A percentile compares a stretch with the other conserved stretches of the same genome.
These are phyloP conservation scores for Spisula solida DNA, from an alignment of 2,888 invertebrate species.

Conservation along the genomic window DNA sequence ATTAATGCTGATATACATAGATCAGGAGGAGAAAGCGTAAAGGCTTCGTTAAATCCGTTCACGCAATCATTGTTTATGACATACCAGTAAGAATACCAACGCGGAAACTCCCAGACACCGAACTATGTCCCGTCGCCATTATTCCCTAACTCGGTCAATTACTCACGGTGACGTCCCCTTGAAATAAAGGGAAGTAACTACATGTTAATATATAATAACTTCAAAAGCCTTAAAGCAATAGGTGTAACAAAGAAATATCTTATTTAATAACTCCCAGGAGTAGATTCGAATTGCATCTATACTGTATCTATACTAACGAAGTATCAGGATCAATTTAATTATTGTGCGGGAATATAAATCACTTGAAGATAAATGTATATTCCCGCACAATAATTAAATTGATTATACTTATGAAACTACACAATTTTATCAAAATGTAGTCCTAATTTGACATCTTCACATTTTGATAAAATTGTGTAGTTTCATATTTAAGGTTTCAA, in stretches of 20 bases:
- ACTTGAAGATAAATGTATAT: too few relatives aligned
- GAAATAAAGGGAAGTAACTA: not conserved
- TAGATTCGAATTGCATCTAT: too few relatives aligned
- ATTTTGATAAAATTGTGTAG: too few relatives aligned
- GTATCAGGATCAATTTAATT: too few relatives aligned
- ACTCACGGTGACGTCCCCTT: not conserved
- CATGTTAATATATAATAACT: not conserved
- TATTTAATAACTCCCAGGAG: too few relatives aligned
- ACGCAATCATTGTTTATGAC: not conserved
- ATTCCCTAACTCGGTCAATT: constrained; percentile 45
- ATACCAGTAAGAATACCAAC: constrained; percentile 78
- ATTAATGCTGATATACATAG: not conserved
- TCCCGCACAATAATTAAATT: too few relatives aligned
- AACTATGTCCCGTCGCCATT: constrained; percentile 67
- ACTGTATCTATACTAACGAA: too few relatives aligned
- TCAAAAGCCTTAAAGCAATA: not conserved
- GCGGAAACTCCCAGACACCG: constrained; percentile 60
- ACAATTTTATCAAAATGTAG: too few relatives aligned
- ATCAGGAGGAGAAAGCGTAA: not conserved
- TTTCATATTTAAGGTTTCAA: too few relatives aligned
- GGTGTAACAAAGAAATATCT: not conserved
- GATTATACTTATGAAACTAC: too few relatives aligned
- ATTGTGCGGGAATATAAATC: too few relatives aligned
- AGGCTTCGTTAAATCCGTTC: not conserved
- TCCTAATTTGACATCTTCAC: too few relatives aligned